phyloP scores from a whole-genome alignment of 2,113 vertebrate species.

The Accipiter virgatus region DNA sequence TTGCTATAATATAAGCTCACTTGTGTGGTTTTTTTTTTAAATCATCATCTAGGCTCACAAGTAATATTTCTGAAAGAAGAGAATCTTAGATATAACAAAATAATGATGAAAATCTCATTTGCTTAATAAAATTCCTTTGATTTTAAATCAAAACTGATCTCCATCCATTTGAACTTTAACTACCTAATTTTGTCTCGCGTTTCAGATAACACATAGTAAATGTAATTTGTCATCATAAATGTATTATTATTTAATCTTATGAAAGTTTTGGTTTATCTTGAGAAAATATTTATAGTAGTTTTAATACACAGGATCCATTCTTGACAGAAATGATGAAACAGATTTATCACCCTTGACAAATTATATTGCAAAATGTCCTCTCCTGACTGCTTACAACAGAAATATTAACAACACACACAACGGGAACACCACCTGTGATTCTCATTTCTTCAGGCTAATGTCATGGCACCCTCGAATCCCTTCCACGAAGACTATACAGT shows the following conservation, averaged over 20 bases:
- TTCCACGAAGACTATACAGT: background rate
- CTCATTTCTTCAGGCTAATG: constrained; percentile 73
- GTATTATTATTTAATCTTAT: constrained; percentile 82
- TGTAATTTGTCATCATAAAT: constrained; percentile 86
- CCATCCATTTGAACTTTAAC: constrained; percentile 75
- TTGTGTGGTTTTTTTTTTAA: background rate
- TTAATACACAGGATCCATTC: constrained; percentile 86
- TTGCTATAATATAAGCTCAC: background rate
- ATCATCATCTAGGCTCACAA: constrained; percentile 31
- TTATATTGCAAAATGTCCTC: constrained; percentile 78
- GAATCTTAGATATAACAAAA: constrained; percentile 64
- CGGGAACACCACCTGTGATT: constrained; percentile 91
- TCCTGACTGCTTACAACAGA: constrained; percentile 80
- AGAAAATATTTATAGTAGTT: constrained; percentile 92
- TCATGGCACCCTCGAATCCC: constrained; percentile 77
- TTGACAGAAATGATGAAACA: constrained; percentile 84
- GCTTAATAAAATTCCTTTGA: constrained; percentile 75
- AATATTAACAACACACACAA: constrained; percentile 65
- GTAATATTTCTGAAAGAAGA: constrained; percentile 64
- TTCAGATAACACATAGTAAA: constrained; percentile 79
- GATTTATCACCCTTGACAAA: constrained; percentile 93
- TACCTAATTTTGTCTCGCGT: constrained; percentile 72
- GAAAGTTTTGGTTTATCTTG: constrained; percentile 81
- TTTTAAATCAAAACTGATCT: constrained; percentile 78
- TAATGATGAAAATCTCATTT: constrained; percentile 70